A percentile compares a stretch with the other conserved stretches of the same genome.
These are phyloP conservation scores for Uria lomvia DNA, from an alignment of 2,113 vertebrate species.

Conservation along the genomic window DNA sequence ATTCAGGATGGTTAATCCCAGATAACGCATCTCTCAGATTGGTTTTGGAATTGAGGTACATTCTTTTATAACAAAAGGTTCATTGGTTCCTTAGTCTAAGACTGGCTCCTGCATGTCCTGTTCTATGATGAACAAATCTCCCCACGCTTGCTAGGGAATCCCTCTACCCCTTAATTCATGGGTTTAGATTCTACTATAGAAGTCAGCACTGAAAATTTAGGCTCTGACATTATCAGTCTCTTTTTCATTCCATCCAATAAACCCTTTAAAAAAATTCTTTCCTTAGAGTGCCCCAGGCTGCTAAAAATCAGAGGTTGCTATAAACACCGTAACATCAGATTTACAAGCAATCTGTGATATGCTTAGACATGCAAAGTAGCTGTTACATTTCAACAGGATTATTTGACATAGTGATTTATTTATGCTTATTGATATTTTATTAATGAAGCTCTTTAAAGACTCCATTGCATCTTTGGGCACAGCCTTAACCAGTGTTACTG, in stretches of 20 bases:
- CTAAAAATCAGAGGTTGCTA: neutral
- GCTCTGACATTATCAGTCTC: neutral
- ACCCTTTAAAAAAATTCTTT: neutral
- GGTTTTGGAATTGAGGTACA: neutral
- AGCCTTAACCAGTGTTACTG: neutral
- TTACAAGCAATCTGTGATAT: neutral
- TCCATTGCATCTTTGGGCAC: neutral
- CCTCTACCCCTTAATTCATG: neutral
- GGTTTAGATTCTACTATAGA: neutral
- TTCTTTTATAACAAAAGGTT: neutral
- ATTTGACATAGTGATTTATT: neutral
- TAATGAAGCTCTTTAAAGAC: neutral
- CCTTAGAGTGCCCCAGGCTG: neutral
- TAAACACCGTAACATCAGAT: neutral
- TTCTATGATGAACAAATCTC: neutral
- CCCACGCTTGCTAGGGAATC: neutral
- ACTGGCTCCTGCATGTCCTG: neutral
- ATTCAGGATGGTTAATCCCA: neutral
- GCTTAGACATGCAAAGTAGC: neutral
- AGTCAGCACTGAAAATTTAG: neutral
- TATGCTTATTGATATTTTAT: conserved; percentile 3
- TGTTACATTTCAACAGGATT: neutral
- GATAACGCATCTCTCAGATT: neutral
- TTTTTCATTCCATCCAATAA: neutral
- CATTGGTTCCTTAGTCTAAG: neutral